These are phyloP conservation scores for Euura lappo DNA, from an alignment of 1,140 invertebrate genomes.

Conservation along the genomic window DNA sequence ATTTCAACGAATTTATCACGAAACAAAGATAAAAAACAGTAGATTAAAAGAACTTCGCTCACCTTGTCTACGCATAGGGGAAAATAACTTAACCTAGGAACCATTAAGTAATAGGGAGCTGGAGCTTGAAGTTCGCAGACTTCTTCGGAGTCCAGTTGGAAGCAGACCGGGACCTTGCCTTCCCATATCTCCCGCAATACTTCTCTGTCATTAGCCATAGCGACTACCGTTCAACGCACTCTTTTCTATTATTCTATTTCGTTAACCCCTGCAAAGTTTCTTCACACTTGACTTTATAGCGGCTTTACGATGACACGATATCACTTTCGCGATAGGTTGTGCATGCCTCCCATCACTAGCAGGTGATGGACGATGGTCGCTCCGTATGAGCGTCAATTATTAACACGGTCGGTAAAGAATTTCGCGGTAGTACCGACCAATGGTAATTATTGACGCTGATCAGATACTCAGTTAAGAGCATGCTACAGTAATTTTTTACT, in stretches of 20 bases:
- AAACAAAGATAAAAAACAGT: not conserved
- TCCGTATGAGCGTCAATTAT: too few species aligned
- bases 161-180: conserved; percentile 90
- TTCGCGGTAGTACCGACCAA: too few species aligned
- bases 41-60: conserved; percentile 35
- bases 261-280: not conserved
- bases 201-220: conserved; percentile 91
- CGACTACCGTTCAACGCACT: not conserved
- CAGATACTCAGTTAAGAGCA: too few species aligned
- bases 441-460: too few species aligned
- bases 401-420: too few species aligned
- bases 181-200: conserved; percentile 95
- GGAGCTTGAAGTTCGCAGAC: conserved; percentile 85
- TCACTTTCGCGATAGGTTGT: not conserved
- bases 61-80: conserved; percentile 96
- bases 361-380: too few species aligned
- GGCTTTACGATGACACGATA: not conserved
- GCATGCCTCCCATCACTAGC: not conserved
- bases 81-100: conserved; percentile 94
- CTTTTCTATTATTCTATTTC: too few species aligned
- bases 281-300: not conserved
- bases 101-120: conserved; percentile 93
- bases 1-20: not conserved
- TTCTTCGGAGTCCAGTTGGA: conserved; percentile 87
- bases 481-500: too few species aligned